phyloP scores from a whole-genome alignment of 2,113 vertebrate genomes.

The Saimiri boliviensis region DNA sequence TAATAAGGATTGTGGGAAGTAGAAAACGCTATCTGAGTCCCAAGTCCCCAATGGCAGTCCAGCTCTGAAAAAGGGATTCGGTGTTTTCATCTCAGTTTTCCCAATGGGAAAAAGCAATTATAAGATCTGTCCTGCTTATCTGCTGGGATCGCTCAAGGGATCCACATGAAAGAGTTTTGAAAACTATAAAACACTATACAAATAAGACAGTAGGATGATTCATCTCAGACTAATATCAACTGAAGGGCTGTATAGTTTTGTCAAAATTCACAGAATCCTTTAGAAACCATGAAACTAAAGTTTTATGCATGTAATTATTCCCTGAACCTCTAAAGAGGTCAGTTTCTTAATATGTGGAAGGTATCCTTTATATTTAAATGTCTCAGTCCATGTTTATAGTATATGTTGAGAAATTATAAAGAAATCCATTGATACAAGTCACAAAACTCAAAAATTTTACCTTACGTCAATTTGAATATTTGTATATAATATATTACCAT shows the following conservation, averaged over 20 bases:
- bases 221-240: not conserved
- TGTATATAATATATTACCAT: not conserved
- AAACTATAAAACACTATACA: not conserved
- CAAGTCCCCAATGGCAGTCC: not conserved
- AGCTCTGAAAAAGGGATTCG: not conserved
- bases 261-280: not conserved
- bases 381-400: not conserved
- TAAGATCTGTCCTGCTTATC: not conserved
- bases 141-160: not conserved
- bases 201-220: no score
- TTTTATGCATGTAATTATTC: not conserved
- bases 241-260: not conserved
- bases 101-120: not conserved
- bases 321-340: not conserved
- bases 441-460: not conserved
- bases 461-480: not conserved
- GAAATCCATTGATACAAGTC: not conserved
- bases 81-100: not conserved
- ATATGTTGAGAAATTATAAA: not conserved
- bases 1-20: not conserved
- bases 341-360: not conserved
- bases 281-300: not conserved
- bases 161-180: not conserved
- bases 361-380: not conserved
- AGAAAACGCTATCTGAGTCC: not conserved